Base-by-base conservation (phyloP, 2,888 invertebrate genomes). In the Protodeltote pygarga region DNA sequence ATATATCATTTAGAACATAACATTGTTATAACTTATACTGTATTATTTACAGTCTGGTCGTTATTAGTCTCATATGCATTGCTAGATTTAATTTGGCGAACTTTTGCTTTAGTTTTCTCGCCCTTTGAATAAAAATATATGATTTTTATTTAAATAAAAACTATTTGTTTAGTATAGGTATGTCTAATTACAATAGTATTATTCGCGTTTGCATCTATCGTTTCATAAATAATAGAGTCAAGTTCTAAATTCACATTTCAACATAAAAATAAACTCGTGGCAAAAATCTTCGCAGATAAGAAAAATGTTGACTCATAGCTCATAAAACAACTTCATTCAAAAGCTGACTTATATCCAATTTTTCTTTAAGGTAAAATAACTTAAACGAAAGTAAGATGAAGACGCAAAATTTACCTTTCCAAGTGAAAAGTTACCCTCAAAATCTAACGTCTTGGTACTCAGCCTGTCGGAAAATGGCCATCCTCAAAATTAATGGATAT, bases 401-500 rank as follows among this genome's bases (percentile, higher is more conserved):
- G 47, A 69, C 66, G 66, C 71, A 71, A 77, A 74, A 78, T 75
- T 70, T 71, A 74, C 75, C 71, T 75, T 71, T 65, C 58, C 60
- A 65, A 71, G 64, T 64, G 71, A 76, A 79, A 81, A 71, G 70
- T 74, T 74, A 70, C 75, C 76, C 74, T 72, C 73, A 79, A 79
- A 75, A 77, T 79, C 73, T 70, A 77, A 81, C 80, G 76, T 80
- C 80, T 81, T 75, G 62, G 66, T 73, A 85, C 68, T 83, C 89
- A 84, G 62, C 73, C 73, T 74, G 52, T 71, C 77, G 86, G 87
- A 90, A 90, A 90, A 91, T 89, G 82, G 83, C 83, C 83, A 85
- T 87, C 86, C 81, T 79, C 78, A 79, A 82, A 86, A 87, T 90
- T 89, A 91, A 91, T 91, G 90, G 90, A 87, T 85, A 86, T 89